phyloP scores from a whole-genome alignment of 2,113 vertebrate genomes.

The Castor canadensis region DNA sequence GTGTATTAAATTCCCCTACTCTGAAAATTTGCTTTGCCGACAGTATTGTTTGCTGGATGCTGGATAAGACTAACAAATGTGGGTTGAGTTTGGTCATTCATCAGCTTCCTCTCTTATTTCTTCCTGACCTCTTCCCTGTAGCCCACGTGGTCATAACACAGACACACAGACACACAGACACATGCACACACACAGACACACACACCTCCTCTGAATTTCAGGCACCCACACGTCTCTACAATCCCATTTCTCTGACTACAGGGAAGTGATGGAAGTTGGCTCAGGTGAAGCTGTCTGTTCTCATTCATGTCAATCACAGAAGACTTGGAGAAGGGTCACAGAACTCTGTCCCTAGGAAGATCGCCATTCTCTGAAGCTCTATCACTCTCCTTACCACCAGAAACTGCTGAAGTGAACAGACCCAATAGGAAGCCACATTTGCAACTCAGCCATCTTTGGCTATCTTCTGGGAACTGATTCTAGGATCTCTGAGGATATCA shows the following conservation, averaged over 20 bases:
- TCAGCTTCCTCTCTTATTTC: neutral
- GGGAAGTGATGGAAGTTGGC: neutral
- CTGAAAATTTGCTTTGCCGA: neutral
- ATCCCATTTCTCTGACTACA: neutral
- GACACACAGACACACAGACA: neutral
- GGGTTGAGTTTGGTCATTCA: neutral
- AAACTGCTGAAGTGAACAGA: neutral
- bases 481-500: neutral
- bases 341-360: neutral
- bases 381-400: neutral
- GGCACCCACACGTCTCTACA: neutral
- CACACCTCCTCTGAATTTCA: neutral
- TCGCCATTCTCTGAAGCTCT: neutral
- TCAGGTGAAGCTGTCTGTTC: neutral
- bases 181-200: neutral
- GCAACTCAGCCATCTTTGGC: neutral
- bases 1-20: neutral
- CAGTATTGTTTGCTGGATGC: neutral
- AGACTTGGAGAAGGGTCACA: neutral
- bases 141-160: neutral
- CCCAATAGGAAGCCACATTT: neutral
- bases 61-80: neutral
- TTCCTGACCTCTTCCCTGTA: neutral
- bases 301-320: neutral
- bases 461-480: neutral